These are phyloP conservation scores for Pangasius mekongensis DNA, from an alignment of 2,797 vertebrate genomes.

Conservation along the genomic window DNA sequence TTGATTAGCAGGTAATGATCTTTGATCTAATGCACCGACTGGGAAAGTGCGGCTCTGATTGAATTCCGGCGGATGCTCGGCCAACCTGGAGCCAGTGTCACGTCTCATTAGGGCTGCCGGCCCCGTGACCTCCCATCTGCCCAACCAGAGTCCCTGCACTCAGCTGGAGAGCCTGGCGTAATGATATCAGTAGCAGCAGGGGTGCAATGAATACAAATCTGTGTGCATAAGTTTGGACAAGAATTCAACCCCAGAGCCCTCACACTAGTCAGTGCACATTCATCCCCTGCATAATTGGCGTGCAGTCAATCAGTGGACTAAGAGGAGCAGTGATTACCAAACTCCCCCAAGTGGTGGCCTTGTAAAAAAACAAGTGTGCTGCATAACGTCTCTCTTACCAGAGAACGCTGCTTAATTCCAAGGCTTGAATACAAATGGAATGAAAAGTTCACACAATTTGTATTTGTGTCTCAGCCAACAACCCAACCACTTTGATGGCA, in stretches of 20 bases:
- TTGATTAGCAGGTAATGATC: conserved; percentile 85
- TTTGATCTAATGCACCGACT: conserved; percentile 84
- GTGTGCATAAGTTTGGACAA: conserved; percentile 85
- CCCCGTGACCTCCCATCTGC: conserved; percentile 76
- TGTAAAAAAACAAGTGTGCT: conserved; percentile 14
- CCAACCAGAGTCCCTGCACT: conserved; percentile 70
- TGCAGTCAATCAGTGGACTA: conserved; percentile 58
- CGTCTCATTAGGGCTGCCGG: conserved; percentile 85
- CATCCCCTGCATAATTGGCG: background rate
- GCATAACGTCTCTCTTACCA: conserved; percentile 10
- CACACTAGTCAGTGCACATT: conserved; percentile 53
- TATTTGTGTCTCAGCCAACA: background rate
- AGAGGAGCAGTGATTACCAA: conserved; percentile 59
- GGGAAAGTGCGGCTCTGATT: conserved; percentile 80
- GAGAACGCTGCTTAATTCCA: background rate
- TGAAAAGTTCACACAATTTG: background rate
- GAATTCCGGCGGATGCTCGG: conserved; percentile 80
- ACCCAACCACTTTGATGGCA: background rate
- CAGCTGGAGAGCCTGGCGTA: conserved; percentile 81
- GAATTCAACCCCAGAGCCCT: conserved; percentile 71
- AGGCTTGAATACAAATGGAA: background rate
- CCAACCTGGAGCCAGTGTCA: conserved; percentile 97
- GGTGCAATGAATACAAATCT: conserved; percentile 88
- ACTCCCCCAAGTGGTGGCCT: conserved; percentile 62
- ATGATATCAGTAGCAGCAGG: conserved; percentile 87